Percentiles rank a stretch among this genome's conserved stretches.
phyloP scores from a whole-genome alignment of 2,113 vertebrate species.

The Phylloscopus trochilus region DNA sequence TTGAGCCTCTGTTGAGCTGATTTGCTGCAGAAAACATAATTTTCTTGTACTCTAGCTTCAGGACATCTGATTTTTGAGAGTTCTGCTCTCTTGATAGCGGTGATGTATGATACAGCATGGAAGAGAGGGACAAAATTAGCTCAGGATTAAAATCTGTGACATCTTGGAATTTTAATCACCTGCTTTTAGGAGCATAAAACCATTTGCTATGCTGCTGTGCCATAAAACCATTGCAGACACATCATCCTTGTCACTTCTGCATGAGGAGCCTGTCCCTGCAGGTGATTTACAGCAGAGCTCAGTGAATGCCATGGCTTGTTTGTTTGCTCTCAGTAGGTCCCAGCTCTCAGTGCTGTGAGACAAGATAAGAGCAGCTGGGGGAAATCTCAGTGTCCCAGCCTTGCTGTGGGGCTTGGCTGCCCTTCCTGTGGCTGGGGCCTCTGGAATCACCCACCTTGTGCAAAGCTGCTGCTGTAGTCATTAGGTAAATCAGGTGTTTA shows the following conservation, averaged over 20 bases:
- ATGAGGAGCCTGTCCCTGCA: neutral
- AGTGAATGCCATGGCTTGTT: neutral
- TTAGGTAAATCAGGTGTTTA: neutral
- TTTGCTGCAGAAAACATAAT: neutral
- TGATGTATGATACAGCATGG: neutral
- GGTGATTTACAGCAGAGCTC: neutral
- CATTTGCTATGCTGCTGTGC: neutral
- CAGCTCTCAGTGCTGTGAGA: neutral
- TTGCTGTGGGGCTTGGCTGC: neutral
- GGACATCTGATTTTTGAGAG: neutral
- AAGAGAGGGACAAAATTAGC: neutral
- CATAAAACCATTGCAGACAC: neutral
- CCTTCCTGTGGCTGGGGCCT: neutral
- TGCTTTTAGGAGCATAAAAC: neutral
- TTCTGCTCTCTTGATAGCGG: neutral
- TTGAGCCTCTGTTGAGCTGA: conserved; percentile 9
- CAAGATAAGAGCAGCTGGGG: neutral
- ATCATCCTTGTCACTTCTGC: neutral
- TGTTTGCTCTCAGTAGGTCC: neutral
- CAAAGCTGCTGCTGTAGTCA: rapidly evolving
- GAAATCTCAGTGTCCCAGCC: neutral
- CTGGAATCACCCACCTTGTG: rapidly evolving
- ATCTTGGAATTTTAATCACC: neutral
- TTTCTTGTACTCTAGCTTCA: neutral
- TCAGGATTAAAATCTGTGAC: neutral